Percentiles rank a stretch among this genome's conserved stretches.
Conservation (phyloP, 2,113 vertebrate species). For the Clupea harengus region DNA sequence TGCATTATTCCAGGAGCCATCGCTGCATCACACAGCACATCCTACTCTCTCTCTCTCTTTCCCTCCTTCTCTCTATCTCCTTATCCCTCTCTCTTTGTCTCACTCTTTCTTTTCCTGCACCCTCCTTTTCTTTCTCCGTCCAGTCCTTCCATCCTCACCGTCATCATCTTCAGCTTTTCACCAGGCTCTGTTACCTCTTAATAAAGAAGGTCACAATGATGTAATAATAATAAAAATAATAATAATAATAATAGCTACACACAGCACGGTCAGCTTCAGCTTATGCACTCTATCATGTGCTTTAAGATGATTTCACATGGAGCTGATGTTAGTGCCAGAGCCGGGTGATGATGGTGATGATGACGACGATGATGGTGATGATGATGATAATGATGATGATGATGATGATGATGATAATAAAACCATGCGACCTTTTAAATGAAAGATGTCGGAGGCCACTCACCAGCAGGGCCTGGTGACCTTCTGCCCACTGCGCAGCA, state of each 20-base stretch:
- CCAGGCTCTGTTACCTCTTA: constrained; percentile 34
- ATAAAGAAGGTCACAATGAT: constrained; percentile 44
- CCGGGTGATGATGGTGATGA: constrained; percentile 10
- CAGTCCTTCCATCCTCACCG: constrained; percentile 46
- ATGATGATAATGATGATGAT: constrained; percentile 37
- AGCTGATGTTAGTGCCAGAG: constrained; percentile 20
- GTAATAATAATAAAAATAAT: constrained; percentile 51
- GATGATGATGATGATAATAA: constrained; percentile 50
- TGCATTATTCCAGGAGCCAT: constrained; percentile 81
- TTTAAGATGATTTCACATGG: not conserved
- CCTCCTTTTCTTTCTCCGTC: constrained; percentile 58
- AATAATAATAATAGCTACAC: constrained; percentile 51
- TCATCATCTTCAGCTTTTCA: constrained; percentile 28
- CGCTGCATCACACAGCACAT: constrained; percentile 66
- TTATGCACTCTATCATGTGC: not conserved
- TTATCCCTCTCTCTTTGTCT: not conserved
- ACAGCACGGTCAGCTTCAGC: constrained; percentile 53
- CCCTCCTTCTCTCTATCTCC: constrained; percentile 22
- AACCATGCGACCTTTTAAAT: constrained; percentile 54
- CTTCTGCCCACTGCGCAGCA: constrained; percentile 47
- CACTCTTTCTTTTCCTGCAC: constrained; percentile 36
- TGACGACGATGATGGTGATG: constrained; percentile 43
- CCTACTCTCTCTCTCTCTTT: constrained; percentile 38
- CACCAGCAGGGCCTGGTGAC: constrained; percentile 53
- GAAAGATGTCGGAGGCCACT: constrained; percentile 50